Evolutionary conservation across 2,113 vertebrate genomes (phyloP).

Genomic region (Atrichornis clamosus): DNA sequence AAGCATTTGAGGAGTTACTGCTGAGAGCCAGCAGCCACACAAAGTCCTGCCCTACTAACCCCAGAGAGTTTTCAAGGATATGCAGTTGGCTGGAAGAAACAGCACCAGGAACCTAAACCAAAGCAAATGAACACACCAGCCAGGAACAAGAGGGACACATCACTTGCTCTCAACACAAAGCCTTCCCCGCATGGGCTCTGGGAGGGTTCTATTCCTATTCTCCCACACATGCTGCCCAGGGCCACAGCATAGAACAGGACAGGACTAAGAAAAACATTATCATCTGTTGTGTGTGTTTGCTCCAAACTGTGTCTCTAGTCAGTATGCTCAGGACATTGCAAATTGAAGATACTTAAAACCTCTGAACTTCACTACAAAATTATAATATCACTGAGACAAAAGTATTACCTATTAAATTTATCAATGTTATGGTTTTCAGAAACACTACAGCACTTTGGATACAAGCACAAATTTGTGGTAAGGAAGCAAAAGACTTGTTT

Average conservation of each 20-base stretch:
- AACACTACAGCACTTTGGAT: background rate
- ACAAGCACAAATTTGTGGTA: background rate
- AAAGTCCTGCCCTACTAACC: background rate
- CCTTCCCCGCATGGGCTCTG: fast-evolving
- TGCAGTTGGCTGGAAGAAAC: background rate
- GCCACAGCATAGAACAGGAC: fast-evolving
- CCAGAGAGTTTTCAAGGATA: background rate
- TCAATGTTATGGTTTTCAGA: background rate
- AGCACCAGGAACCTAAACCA: background rate
- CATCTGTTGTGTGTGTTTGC: background rate
- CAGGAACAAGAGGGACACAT: fast-evolving
- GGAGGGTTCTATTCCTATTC: background rate
- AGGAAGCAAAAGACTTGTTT: background rate
- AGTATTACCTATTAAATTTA: background rate
- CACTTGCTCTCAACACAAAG: background rate
- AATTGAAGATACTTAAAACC: background rate
- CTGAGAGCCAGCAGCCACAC: background rate
- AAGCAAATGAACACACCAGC: background rate
- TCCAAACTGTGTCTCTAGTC: background rate
- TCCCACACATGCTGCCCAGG: background rate
- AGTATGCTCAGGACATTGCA: background rate
- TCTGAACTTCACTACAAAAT: background rate
- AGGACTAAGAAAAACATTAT: fast-evolving
- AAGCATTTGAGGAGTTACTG: background rate
- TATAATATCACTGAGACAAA: background rate